Conservation (phyloP, 2,113 vertebrate genomes). For the Scomber colias region DNA sequence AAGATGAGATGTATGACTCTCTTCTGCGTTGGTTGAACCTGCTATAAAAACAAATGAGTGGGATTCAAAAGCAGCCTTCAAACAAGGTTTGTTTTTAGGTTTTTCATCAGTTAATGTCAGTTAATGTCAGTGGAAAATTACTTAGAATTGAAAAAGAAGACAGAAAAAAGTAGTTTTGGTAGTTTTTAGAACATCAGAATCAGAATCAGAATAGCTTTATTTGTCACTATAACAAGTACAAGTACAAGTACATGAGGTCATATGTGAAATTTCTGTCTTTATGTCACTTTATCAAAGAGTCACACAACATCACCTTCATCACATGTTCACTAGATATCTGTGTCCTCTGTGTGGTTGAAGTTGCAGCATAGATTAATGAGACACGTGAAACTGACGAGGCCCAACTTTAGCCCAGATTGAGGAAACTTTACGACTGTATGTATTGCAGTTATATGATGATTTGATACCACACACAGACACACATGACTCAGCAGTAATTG, state of each 20-base stretch:
- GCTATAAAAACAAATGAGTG: neutral
- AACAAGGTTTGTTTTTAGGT: too few species aligned
- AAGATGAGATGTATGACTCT: neutral
- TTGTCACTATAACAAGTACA: too few species aligned
- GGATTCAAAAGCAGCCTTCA: neutral
- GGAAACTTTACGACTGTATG: neutral
- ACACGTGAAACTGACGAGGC: too few species aligned
- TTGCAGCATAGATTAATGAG: too few species aligned
- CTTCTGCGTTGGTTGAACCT: neutral
- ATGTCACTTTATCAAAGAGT: constrained; percentile 1
- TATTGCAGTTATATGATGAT: neutral
- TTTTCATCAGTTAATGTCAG: too few species aligned
- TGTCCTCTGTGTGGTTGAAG: neutral
- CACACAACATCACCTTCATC: neutral
- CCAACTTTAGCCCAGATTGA: constrained; percentile 16
- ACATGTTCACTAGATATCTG: neutral
- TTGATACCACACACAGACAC: neutral
- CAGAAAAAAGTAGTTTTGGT: too few species aligned
- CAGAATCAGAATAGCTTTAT: too few species aligned
- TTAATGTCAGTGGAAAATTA: too few species aligned
- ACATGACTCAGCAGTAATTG: too few species aligned
- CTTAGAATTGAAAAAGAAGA: neutral
- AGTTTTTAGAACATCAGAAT: neutral
- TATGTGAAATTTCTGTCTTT: neutral
- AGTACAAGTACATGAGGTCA: too few species aligned